Evolutionary conservation across 2,113 vertebrate genomes (phyloP), one percentile per base, ranked within the genome.

Genomic region (Dicentrarchus labrax): DNA sequence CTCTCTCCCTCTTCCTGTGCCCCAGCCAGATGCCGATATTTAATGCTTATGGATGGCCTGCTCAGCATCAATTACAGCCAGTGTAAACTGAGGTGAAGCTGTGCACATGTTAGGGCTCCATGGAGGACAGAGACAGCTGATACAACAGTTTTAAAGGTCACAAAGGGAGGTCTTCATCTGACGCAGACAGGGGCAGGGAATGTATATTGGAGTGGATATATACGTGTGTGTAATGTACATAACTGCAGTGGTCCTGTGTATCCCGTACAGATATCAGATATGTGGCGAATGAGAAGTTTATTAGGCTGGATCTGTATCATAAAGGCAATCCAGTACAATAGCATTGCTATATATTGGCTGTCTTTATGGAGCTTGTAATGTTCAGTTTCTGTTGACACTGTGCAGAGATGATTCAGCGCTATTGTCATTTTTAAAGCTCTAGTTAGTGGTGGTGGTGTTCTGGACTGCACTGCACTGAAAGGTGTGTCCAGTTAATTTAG

Each of bases 101-200:
- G 21, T n/a, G 45, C 47, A 69, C 59, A 71, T 89, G 78, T 73
- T 71, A 59, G 1, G 17, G 21, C 61, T n/a, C 36, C 16, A 10
- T 4, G 7, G 22, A 64, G 45, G 13, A 69, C 66, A 13, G 19
- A 80, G 62, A 57, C 15, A 38, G 77, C 87, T 84, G 77, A 90
- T 77, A 36, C 62, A 71, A 72, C 75, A 48, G 51, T 78, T 90
- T 85, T 82, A 74, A 88, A 91, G 83, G 88, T 84, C 68, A 75
- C 8, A 6, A 59, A 77, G 68, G 2, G 59, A 77, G 74, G 53
- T 76, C 21, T 76, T 82, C 11, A 39, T 76, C 51, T 72, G 79
- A 86, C 61, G 54, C 22, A 24, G 30, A 36, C 43, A 5, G n/a
- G 22, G 4, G 12, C 9, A 60, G 11, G 11, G 38, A 50, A 41